Evolutionary conservation across 2,888 invertebrate genomes (phyloP).

Genomic region (Lordiphosa fenestrarum): DNA sequence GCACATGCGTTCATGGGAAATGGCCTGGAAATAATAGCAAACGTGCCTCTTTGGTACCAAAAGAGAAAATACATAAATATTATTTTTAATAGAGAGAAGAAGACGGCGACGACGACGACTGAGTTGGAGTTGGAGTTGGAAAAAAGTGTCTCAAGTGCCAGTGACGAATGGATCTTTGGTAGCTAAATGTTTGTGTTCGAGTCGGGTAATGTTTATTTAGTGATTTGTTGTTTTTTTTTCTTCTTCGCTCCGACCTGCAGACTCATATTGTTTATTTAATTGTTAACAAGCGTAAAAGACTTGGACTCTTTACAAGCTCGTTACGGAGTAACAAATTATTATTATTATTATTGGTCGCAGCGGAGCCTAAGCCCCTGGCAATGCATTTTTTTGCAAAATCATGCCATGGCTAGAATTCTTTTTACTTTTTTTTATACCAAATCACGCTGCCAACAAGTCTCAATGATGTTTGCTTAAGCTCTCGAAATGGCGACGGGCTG

Average conservation of each 20-base stretch:
- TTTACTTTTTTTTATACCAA: slow-evolving; percentile 48
- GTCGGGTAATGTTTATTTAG: slow-evolving; percentile 65
- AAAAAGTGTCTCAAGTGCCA: slow-evolving; percentile 64
- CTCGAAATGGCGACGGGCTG: slow-evolving; percentile 28
- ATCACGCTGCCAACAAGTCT: slow-evolving; percentile 75
- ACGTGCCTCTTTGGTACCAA: slow-evolving; percentile 53
- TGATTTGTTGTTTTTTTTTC: slow-evolving; percentile 62
- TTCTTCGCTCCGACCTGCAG: slow-evolving; percentile 26
- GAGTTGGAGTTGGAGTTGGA: background rate
- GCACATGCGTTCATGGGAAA: slow-evolving; percentile 70
- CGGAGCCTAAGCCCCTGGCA: slow-evolving; percentile 17
- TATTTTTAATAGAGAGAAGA: slow-evolving; percentile 57
- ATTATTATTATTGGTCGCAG: slow-evolving; percentile 32
- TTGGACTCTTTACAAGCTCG: slow-evolving; percentile 45
- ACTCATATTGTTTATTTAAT: slow-evolving; percentile 76
- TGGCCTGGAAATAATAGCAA: slow-evolving; percentile 70
- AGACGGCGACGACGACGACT: slow-evolving; percentile 1
- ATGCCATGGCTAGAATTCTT: slow-evolving; percentile 42
- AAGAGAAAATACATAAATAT: slow-evolving; percentile 69
- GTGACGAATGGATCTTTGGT: slow-evolving; percentile 49
- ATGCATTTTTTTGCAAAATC: slow-evolving; percentile 65
- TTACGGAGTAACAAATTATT: slow-evolving; percentile 70
- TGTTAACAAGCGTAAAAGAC: slow-evolving; percentile 67
- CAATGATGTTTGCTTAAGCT: slow-evolving; percentile 70
- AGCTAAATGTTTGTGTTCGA: slow-evolving; percentile 56